Base-by-base conservation (phyloP, 2,113 vertebrate species). In the Mystacornis crossleyi region DNA sequence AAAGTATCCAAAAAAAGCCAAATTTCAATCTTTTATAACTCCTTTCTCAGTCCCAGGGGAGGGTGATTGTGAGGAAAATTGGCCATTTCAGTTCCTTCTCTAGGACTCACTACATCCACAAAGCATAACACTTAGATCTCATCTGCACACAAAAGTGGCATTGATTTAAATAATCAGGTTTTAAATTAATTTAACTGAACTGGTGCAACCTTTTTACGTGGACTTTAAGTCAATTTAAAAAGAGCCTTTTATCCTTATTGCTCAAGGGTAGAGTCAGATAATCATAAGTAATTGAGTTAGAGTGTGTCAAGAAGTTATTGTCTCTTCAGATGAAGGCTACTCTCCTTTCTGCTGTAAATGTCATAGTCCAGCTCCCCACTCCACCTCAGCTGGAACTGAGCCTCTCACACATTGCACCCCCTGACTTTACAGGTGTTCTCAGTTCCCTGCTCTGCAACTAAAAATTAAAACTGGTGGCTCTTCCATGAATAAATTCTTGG, bases 131-230 rank as follows among this genome's bases (percentile, higher is more conserved):
- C 87, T 96, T 89, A 88, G 67, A 77, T 83, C 64, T 90, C 90
- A 43, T 74, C 90, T 89, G 80, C 67, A 60, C 71, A 61, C 33
- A 67, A 47, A 91, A 77, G 54, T 83, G 60, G 21, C 79, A 92
- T 67, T 90, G 85, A 96, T 96, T 97, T 95, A 93, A 97, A 96
- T 93, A 92, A 95, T 93, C 80, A 70, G 19, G 17, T 95, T 92
- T 86, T 53, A 88, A 96, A 94, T 81, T 34, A 95, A 83, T 95
- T 94, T 93, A 88, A 88, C 66, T 88, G 82, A 93, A 93, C 43
- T 54, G 29, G 14, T 65, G 51, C 62, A 92, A 94, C 78, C 62
- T 80, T 95, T 77, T 85, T 90, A 82, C 0, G 0, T 67, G 58
- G 81, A 81, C 74, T 88, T 94, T 34, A 81, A 95, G 67, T 94